Base-by-base conservation (phyloP, 2,113 vertebrate genomes). In the Nyctibius bracteatus region DNA sequence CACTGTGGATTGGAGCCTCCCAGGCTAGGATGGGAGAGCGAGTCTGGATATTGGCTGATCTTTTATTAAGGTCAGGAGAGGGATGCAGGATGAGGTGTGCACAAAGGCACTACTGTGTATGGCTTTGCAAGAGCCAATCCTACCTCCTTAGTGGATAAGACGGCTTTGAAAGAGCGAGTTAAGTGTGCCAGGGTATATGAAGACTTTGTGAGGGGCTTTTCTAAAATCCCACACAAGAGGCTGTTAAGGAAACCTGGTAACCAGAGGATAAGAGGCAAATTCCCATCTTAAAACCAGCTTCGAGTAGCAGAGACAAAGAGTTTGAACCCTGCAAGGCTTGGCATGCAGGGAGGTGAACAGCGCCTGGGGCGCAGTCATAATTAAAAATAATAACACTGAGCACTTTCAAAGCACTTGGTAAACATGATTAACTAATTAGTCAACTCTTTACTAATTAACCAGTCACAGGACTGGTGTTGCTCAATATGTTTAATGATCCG, bases 341-440 rank as follows among this genome's bases (percentile, higher is more conserved):
- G 90, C 78, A 41, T 41, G 70, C 14, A 0, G n/a, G 65, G 83
- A 73, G 80, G 77, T 54, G 94, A 96, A 25, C 44, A 23, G 72
- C 2, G 7, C 88, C 82, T 5, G 14, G 44, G 95, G 72, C 30
- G 0, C 43, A 2, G 33, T 57, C 95, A 73, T 91, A 87, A 96
- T 94, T 91, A 84, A 92, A 84, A 88, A 89, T 89, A 95, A 92
- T 92, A 92, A 95, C 89, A 93, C 14, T 85, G 84, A 96, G 90
- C 73, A 35, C 90, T 94, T 86, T 89, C 86, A 93, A 92, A 96
- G 94, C 77, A 12, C 92, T 93, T 33, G 5, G 88, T 94, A 97
- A 97, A 96, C 94, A 96, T 8, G 79, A 94, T 96, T 95, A 96
- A 93, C 92, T 97, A 95, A 97, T 97, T 95, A 96, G 93, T 92